A percentile compares a stretch with the other conserved stretches of the same genome.
These are phyloP conservation scores for Plecotus auritus DNA, from an alignment of 2,113 vertebrate species.

Conservation along the genomic window DNA sequence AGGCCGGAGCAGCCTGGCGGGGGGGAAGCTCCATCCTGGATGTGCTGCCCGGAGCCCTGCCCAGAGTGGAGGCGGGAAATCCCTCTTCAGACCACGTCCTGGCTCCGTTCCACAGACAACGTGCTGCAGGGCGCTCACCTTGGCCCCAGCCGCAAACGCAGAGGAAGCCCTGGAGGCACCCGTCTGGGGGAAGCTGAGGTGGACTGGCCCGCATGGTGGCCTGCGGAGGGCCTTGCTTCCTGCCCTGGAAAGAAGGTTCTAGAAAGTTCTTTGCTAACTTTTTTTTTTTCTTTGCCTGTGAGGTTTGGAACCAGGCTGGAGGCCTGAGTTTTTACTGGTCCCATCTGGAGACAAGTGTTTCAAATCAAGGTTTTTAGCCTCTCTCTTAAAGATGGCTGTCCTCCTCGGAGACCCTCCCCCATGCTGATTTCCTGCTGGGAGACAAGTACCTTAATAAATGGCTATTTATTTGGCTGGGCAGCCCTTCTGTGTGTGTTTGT, in stretches of 20 bases:
- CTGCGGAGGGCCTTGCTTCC: background rate
- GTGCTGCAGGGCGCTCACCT: background rate
- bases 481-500: conserved; percentile 54
- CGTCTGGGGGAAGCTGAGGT: background rate
- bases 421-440: conserved; percentile 64
- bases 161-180: background rate
- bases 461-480: conserved; percentile 71
- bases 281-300: background rate
- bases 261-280: background rate
- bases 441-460: conserved; percentile 75
- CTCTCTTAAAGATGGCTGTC: background rate
- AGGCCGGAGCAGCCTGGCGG: too few species aligned
- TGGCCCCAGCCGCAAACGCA: background rate
- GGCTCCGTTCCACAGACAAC: background rate
- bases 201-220: background rate
- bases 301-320: background rate
- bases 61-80: background rate
- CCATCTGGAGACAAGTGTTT: conserved; percentile 25
- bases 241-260: background rate
- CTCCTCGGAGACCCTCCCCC: background rate
- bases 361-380: background rate
- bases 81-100: background rate
- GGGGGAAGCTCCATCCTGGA: too few species aligned
- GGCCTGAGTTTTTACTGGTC: background rate
- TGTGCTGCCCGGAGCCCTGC: background rate